These are phyloP conservation scores for Drosophila gaucha DNA, from an alignment of 2,888 invertebrate species.

Conservation along the genomic window DNA sequence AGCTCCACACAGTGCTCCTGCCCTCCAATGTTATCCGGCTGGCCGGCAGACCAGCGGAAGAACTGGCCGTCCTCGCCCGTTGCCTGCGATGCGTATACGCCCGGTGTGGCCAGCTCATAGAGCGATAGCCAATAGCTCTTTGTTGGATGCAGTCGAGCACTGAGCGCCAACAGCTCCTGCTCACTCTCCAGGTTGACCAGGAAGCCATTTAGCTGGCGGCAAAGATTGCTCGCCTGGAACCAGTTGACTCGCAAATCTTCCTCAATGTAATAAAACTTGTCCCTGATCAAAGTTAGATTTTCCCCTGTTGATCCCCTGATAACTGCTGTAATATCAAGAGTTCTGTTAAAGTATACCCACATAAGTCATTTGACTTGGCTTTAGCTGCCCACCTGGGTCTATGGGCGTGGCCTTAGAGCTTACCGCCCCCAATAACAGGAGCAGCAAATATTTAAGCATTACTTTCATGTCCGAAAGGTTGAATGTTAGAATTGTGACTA, in stretches of 20 bases:
- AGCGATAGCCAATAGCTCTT: constrained; percentile 21
- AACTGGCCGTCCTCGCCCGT: constrained; percentile 9
- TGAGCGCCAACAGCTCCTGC: constrained; percentile 10
- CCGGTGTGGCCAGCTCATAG: constrained; percentile 11
- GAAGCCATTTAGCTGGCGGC: constrained; percentile 18
- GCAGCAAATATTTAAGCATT: neutral
- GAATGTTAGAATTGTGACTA: neutral
- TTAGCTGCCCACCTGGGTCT: neutral
- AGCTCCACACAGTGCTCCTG: constrained; percentile 49
- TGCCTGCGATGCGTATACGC: constrained; percentile 13
- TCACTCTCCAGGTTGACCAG: constrained; percentile 7
- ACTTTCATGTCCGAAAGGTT: neutral
- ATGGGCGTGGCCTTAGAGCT: neutral
- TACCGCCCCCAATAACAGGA: neutral
- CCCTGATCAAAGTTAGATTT: neutral
- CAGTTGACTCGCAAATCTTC: constrained; percentile 9
- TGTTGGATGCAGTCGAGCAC: constrained; percentile 11
- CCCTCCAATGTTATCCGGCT: constrained; percentile 63
- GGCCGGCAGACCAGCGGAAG: constrained; percentile 48
- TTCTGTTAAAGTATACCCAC: neutral
- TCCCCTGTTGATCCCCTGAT: too few relatives aligned
- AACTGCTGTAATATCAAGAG: neutral
- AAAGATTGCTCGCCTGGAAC: constrained; percentile 14
- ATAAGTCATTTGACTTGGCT: neutral
- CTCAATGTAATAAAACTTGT: constrained; percentile 13